Conservation (phyloP, 92 coral and sea anemone species). For the Epizoanthus scotinus region DNA sequence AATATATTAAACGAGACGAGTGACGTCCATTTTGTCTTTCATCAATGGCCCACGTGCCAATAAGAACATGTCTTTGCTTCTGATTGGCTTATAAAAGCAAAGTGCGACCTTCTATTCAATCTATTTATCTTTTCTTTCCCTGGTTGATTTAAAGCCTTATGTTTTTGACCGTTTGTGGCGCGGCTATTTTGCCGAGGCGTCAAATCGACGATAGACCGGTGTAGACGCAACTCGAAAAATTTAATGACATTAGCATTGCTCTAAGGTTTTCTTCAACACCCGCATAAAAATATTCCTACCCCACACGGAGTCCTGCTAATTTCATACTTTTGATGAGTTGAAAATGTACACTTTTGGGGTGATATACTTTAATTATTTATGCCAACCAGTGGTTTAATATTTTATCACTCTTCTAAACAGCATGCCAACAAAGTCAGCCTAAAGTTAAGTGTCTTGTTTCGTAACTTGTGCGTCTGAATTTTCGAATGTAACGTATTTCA, state of each 20-base stretch:
- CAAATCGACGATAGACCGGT: not conserved
- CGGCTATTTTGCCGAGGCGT: conserved; percentile 24
- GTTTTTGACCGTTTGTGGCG: conserved; percentile 5
- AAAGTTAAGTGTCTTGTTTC: conserved; percentile 78
- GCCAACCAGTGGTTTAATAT: conserved; percentile 46
- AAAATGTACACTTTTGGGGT: conserved; percentile 49
- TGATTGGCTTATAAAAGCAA: conserved; percentile 56
- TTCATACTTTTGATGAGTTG: conserved; percentile 49
- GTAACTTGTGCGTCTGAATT: not conserved
- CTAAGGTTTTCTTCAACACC: not conserved
- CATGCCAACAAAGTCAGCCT: conserved; percentile 71
- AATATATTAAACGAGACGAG: conserved; percentile 64
- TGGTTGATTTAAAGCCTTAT: conserved; percentile 23
- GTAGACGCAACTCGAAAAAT: not conserved
- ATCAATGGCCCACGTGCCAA: conserved; percentile 58
- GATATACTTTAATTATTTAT: conserved; percentile 50
- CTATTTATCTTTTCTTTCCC: conserved; percentile 31
- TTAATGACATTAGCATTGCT: conserved; percentile 40
- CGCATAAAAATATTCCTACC: not conserved
- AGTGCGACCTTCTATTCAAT: conserved; percentile 44
- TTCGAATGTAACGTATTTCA: conserved; percentile 17
- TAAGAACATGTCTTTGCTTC: conserved; percentile 9
- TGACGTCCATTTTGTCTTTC: conserved; percentile 43
- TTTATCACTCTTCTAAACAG: conserved; percentile 63
- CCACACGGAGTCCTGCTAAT: conserved; percentile 42